Evolutionary conservation across 2,888 invertebrate genomes (phyloP).

Genomic region (Caprella mutica): DNA sequence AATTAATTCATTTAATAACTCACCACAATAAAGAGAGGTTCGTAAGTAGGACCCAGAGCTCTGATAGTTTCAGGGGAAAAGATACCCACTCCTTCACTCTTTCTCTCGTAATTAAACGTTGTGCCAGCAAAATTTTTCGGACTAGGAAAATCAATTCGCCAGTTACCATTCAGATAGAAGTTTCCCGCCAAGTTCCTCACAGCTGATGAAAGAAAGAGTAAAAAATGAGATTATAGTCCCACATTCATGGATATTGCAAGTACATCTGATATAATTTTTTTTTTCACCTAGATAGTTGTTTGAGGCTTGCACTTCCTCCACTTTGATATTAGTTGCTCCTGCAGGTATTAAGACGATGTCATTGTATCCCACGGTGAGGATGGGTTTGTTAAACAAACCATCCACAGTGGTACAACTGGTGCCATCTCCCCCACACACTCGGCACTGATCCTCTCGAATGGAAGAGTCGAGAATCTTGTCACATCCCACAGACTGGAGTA

Average conservation of each 20-base stretch:
- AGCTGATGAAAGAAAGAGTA: constrained; percentile 47
- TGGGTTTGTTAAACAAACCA: constrained; percentile 58
- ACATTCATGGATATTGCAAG: no score
- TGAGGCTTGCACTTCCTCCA: constrained; percentile 66
- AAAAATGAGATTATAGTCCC: not conserved
- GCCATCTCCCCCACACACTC: constrained; percentile 81
- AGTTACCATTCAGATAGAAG: constrained; percentile 88
- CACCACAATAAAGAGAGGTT: constrained; percentile 74
- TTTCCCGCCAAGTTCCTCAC: constrained; percentile 67
- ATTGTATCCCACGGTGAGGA: constrained; percentile 70
- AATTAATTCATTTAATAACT: no score
- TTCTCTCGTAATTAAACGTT: constrained; percentile 76
- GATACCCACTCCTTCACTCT: constrained; percentile 65
- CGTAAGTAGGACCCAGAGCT: constrained; percentile 78
- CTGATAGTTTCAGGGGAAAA: constrained; percentile 72
- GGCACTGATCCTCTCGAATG: constrained; percentile 76
- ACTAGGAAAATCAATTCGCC: constrained; percentile 82
- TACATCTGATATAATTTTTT: not conserved
- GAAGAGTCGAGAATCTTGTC: constrained; percentile 85
- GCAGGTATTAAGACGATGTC: constrained; percentile 79
- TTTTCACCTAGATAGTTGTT: constrained; percentile 73
- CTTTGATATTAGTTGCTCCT: constrained; percentile 79
- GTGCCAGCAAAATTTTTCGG: constrained; percentile 67
- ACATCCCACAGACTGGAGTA: constrained; percentile 71
- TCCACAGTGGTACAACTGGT: constrained; percentile 64